phyloP scores from a whole-genome alignment of 2,888 invertebrate genomes.

The Diarsia dahlii region DNA sequence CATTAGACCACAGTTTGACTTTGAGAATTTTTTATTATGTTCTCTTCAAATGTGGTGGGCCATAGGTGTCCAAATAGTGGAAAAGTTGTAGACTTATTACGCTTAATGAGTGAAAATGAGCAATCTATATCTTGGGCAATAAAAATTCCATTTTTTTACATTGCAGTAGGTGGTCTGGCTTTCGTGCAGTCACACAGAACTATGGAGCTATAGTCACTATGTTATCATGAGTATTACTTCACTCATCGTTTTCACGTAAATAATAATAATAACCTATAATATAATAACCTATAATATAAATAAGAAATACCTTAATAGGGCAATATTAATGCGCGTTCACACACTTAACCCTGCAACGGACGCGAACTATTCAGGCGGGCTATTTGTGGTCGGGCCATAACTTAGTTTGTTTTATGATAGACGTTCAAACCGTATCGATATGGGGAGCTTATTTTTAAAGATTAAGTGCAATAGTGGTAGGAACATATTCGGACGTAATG shows the following conservation, averaged over 20 bases:
- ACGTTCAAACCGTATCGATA: slow-evolving; percentile 53
- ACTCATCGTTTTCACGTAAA: neutral
- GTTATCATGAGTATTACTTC: neutral
- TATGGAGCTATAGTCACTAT: neutral
- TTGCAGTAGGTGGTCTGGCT: neutral
- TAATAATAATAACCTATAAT: too few species aligned
- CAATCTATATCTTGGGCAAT: neutral
- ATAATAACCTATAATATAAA: too few species aligned
- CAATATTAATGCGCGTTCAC: slow-evolving; percentile 41
- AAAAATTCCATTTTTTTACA: neutral
- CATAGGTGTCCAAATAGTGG: neutral
- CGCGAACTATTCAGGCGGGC: slow-evolving; percentile 47
- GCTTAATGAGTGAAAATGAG: neutral
- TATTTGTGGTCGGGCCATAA: slow-evolving; percentile 62
- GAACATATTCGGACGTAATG: too few species aligned
- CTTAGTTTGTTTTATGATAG: slow-evolving; percentile 63
- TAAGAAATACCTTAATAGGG: slow-evolving; percentile 27
- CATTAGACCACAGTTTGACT: neutral
- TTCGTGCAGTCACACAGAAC: neutral
- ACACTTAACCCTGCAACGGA: slow-evolving; percentile 57
- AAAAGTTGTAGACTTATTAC: neutral
- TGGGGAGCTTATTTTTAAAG: slow-evolving; percentile 56
- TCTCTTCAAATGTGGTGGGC: neutral
- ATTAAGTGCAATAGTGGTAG: slow-evolving; percentile 6
- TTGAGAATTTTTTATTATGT: neutral